Conservation (phyloP, 2,888 invertebrate genomes). For the Caprella mutica region DNA sequence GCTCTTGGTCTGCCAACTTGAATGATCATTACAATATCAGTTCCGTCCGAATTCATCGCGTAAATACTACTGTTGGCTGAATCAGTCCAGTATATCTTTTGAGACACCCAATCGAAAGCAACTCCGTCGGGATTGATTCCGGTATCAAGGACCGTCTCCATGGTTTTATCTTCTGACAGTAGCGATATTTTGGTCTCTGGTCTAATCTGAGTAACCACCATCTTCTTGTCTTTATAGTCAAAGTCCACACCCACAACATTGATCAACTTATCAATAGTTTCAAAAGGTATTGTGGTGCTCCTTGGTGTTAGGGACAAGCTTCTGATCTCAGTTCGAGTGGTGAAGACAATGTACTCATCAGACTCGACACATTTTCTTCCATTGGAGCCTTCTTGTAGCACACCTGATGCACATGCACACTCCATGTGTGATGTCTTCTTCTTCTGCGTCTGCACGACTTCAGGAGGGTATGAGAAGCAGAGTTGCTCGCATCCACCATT, state of each 20-base stretch:
- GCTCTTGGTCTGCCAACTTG: constrained; percentile 86
- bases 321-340: constrained; percentile 85
- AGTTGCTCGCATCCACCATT: constrained; percentile 86
- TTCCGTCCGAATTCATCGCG: constrained; percentile 82
- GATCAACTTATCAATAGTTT: constrained; percentile 59
- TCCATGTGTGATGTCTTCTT: too few relatives aligned
- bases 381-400: constrained; percentile 53
- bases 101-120: constrained; percentile 94
- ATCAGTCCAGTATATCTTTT: constrained; percentile 96
- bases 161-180: constrained; percentile 56
- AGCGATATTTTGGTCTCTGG: constrained; percentile 80
- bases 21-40: constrained; percentile 79
- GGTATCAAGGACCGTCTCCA: constrained; percentile 51
- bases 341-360: constrained; percentile 81
- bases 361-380: constrained; percentile 60
- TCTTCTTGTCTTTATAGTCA: constrained; percentile 72
- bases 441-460: constrained; percentile 19
- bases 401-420: constrained; percentile 92
- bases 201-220: constrained; percentile 86
- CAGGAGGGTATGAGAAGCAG: constrained; percentile 77
- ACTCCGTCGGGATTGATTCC: constrained; percentile 87
- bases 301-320: constrained; percentile 77
- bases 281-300: constrained; percentile 69
- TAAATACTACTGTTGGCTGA: constrained; percentile 87
- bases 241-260: constrained; percentile 93